Conservation (phyloP, 2,797 vertebrate species). For the Botia kubotai region DNA sequence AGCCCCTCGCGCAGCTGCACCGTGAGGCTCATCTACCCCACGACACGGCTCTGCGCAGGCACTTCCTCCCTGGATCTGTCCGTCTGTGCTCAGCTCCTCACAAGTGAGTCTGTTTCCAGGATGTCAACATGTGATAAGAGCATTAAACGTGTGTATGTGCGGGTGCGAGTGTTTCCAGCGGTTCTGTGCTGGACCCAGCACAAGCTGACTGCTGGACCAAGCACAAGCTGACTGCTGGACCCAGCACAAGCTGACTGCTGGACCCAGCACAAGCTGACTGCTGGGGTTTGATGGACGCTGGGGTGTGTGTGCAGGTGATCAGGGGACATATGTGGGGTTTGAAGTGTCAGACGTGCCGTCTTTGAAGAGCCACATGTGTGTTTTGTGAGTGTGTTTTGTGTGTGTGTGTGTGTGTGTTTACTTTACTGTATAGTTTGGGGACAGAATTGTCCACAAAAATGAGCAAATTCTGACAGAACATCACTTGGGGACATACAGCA, state of each 20-base stretch:
- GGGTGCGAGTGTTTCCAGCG: neutral
- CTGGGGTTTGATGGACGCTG: neutral
- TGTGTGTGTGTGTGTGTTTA: neutral
- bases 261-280: no score
- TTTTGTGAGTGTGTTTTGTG: neutral
- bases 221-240: no score
- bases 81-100: neutral
- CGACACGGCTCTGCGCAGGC: constrained; percentile 10
- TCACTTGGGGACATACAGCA: neutral
- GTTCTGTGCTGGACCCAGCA: no score
- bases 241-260: no score
- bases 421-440: neutral
- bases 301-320: neutral
- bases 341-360: neutral
- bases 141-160: neutral
- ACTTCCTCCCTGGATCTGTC: constrained; percentile 26
- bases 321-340: neutral
- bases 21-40: constrained; percentile 20
- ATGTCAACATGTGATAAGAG: neutral
- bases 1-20: constrained; percentile 15
- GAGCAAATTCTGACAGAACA: neutral
- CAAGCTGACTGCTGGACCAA: no score
- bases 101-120: constrained; percentile 45
- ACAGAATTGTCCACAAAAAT: neutral
- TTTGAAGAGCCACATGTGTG: constrained; percentile 1